These are phyloP conservation scores for Clavelina lepadiformis DNA, from an alignment of 23 tunicate species.

Conservation along the genomic window DNA sequence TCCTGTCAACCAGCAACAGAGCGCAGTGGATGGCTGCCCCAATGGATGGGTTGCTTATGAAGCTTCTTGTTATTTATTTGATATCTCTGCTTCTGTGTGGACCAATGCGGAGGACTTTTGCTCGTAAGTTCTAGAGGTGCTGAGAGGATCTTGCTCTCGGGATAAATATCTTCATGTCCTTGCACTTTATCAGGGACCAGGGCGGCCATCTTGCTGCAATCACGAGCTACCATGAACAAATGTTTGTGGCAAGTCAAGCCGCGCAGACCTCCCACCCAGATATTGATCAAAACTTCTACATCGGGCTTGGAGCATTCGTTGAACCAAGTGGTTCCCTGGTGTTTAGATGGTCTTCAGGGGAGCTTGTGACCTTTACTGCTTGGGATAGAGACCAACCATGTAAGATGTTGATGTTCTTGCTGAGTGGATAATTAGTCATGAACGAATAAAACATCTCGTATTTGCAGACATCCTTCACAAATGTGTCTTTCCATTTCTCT, in stretches of 20 bases:
- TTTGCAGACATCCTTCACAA: conserved; percentile 47
- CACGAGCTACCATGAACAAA: conserved; percentile 39
- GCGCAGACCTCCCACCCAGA: conserved; percentile 60
- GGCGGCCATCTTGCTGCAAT: conserved; percentile 63
- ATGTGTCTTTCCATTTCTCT: conserved; percentile 63
- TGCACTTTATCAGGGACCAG: conserved; percentile 38
- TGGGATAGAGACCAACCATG: conserved; percentile 71
- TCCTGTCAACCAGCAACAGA: conserved; percentile 58
- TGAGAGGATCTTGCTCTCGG: too few relatives aligned
- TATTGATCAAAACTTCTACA: conserved; percentile 47
- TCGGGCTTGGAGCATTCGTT: conserved; percentile 51
- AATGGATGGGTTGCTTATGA: conserved; percentile 62
- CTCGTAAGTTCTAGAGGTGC: conserved; percentile 25
- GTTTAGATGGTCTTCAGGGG: conserved; percentile 64
- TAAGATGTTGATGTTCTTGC: conserved; percentile 4
- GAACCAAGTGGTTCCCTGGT: conserved; percentile 20
- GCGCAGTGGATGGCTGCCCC: conserved; percentile 62
- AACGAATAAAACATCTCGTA: not conserved
- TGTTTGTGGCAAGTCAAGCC: conserved; percentile 46
- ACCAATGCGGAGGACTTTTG: conserved; percentile 69
- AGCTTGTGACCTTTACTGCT: conserved; percentile 77
- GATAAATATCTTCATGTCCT: too few relatives aligned
- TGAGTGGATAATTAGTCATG: not conserved
- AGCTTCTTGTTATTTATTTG: conserved; percentile 74
- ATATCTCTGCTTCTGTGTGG: conserved; percentile 62